Conservation (phyloP, 2,113 vertebrate genomes). For the Oophaga pumilio region DNA sequence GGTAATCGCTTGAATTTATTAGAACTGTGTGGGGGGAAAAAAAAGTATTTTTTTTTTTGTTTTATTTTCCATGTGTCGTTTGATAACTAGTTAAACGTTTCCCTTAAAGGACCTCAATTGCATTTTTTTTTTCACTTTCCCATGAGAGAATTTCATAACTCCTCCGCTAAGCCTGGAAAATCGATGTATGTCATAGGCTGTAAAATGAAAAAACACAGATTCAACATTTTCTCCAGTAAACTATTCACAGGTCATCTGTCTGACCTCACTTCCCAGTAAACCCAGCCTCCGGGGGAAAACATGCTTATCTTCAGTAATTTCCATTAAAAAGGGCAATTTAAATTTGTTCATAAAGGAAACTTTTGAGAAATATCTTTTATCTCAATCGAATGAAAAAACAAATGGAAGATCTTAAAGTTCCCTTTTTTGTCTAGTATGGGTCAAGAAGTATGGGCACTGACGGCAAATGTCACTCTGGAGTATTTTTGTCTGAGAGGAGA, state of each 20-base stretch:
- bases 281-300: constrained; percentile 32
- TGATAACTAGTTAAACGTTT: not conserved
- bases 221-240: not conserved
- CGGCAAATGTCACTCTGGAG: too few species aligned
- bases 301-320: constrained; percentile 14
- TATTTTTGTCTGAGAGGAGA: too few species aligned
- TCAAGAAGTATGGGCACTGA: too few species aligned
- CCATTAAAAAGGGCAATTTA: not conserved
- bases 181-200: constrained; percentile 23
- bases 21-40: not conserved
- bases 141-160: constrained; percentile 25
- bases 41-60: not conserved
- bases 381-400: too few species aligned
- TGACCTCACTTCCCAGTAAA: constrained; percentile 41
- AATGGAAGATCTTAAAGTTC: too few species aligned
- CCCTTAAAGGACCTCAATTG: constrained; percentile 3
- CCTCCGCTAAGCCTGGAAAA: constrained; percentile 25
- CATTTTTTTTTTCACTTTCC: not conserved
- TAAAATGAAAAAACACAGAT: constrained; percentile 7
- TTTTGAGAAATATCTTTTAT: too few species aligned
- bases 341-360: not conserved
- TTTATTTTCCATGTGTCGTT: too few species aligned
- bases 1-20: not conserved
- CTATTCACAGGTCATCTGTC: constrained; percentile 44
- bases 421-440: too few species aligned